Evolutionary conservation across 2,797 vertebrate species (phyloP), one percentile per base, ranked within the genome.

Genomic region (Pempheris klunzingeri): DNA sequence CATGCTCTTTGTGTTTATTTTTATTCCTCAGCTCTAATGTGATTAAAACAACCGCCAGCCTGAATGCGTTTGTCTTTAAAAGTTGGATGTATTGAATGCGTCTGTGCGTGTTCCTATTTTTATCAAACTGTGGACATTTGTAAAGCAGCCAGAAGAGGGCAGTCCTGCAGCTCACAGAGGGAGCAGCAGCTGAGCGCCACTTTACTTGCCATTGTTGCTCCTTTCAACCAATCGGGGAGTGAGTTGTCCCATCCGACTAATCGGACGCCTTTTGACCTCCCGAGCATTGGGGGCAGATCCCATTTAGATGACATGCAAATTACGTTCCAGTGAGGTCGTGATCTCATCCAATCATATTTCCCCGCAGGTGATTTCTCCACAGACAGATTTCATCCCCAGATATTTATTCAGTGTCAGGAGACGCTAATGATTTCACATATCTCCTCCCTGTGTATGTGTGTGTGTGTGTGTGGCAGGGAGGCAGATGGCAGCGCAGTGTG

Each of bases 221-320:
- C 59, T 71, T 22, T 76, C 76, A 76, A 46, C 91, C 90, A 88
- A 86, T 89, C 81, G 1, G 72, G 34, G 58, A 61, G 26, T 15
- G 55, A 78, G 61, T 81, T 44, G 58, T 76, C 74, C 85, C 77
- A 58, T 77, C 61, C 58, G 15, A 82, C 84, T 83, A 90, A 91
- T 88, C 80, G 47, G 65, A 55, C 7, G 49, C 81, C 79, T 84
- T 85, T 88, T 92, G 90, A 90, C 92, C 90, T 79, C 58, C 24
- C 3, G 49, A 87, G 78, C 84, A 39, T 62, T 63, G 69, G 61
- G 87, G 86, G 77, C 88, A 90, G 74, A 87, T 81, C 88, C 82
- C 86, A 88, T 92, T 93, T 90, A 89, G 91, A 92, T 61, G 82
- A 93, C 87, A 92, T 93, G 90, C 90, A 93, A 92, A 94, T 93